These are phyloP conservation scores for Dromococcyx pavoninus DNA, from an alignment of 2,797 vertebrate genomes.

Conservation along the genomic window DNA sequence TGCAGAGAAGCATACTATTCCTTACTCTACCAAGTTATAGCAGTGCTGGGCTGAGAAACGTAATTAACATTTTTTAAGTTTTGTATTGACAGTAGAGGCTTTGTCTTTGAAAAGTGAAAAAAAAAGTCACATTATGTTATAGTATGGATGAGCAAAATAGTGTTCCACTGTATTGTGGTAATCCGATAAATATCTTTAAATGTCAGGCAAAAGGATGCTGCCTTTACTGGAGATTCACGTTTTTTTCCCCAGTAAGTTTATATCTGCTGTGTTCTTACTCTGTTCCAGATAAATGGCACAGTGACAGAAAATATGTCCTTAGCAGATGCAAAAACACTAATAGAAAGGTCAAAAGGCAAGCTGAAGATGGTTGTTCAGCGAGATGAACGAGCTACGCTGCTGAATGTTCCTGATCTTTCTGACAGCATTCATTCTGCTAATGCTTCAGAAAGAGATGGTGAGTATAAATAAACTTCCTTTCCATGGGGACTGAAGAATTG, in stretches of 20 bases:
- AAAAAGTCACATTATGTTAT: not conserved
- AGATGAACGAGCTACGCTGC: conserved; percentile 92
- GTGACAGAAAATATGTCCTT: conserved; percentile 99
- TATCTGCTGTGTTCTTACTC: conserved; percentile 20
- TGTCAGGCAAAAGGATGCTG: not conserved
- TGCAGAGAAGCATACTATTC: not conserved
- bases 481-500: not conserved
- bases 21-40: not conserved
- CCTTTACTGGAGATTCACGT: not conserved
- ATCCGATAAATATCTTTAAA: not conserved
- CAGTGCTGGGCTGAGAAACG: not conserved
- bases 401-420: conserved; percentile 97
- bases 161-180: not conserved
- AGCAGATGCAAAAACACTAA: conserved; percentile 97
- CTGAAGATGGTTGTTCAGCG: conserved; percentile 99
- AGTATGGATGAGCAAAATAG: not conserved
- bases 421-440: conserved; percentile 98
- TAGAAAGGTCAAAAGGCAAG: conserved; percentile 99
- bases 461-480: conserved; percentile 40
- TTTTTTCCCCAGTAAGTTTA: not conserved
- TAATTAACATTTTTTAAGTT: not conserved
- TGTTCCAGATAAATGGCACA: conserved; percentile 94
- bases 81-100: not conserved
- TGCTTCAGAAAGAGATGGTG: conserved; percentile 96
- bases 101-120: not conserved